Conservation (phyloP, 2,797 vertebrate species). For the Sitta carolinensis region DNA sequence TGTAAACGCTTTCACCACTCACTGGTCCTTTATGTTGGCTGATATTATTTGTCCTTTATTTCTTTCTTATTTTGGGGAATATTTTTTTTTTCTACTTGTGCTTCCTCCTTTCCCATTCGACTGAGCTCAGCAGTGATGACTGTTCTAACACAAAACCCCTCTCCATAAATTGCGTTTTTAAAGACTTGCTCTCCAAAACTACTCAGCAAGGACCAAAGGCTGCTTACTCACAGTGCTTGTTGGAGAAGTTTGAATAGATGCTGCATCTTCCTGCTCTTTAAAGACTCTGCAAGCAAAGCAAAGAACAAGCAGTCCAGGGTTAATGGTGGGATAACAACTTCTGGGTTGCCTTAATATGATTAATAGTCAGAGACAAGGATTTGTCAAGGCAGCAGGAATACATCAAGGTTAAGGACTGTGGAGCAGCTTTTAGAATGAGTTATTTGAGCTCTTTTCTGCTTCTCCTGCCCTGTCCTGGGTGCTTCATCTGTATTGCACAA, state of each 20-base stretch:
- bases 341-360: not conserved
- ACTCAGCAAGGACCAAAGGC: not conserved
- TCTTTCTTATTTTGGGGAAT: not conserved
- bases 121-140: not conserved
- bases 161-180: not conserved
- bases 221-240: conserved; percentile 13
- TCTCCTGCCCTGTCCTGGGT: not conserved
- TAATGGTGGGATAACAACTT: not conserved
- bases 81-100: not conserved
- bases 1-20: not conserved
- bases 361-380: not conserved
- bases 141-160: not conserved
- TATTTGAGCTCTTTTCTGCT: not conserved
- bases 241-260: conserved; percentile 2
- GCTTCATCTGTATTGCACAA: not conserved
- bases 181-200: not conserved
- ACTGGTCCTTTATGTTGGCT: not conserved
- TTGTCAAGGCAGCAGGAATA: not conserved
- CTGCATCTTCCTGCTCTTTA: not conserved
- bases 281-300: not conserved
- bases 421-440: not conserved
- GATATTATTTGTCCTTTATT: not conserved
- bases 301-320: not conserved
- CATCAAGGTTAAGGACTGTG: not conserved
- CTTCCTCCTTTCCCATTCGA: not conserved